These are phyloP conservation scores for Phragmatobia fuliginosa DNA, from an alignment of 2,888 invertebrate genomes.

Conservation along the genomic window DNA sequence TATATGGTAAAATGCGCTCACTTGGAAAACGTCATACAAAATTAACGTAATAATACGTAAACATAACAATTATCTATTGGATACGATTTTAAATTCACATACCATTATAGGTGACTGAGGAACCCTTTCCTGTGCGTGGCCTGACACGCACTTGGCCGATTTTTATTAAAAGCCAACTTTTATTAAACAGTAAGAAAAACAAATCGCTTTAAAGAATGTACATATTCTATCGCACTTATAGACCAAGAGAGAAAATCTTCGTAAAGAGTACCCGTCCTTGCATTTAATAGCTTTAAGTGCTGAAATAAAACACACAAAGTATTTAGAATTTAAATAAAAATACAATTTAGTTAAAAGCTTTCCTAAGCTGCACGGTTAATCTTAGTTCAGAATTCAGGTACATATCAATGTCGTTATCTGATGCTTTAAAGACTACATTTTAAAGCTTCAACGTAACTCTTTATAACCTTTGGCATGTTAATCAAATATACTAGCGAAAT, in stretches of 20 bases:
- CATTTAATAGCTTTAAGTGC: conserved; percentile 51
- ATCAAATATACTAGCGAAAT: conserved; percentile 5
- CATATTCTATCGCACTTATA: conserved; percentile 37
- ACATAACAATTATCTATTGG: too few relatives aligned
- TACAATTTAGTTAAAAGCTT: conserved; percentile 52
- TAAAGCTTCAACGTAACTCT: not conserved
- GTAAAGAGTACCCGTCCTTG: conserved; percentile 44
- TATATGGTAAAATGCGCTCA: too few relatives aligned
- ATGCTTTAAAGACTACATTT: conserved; percentile 2
- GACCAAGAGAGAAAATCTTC: conserved; percentile 48
- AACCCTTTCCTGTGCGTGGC: too few relatives aligned
- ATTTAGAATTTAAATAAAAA: conserved; percentile 54
- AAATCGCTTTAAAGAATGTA: conserved; percentile 36
- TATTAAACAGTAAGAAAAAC: conserved; percentile 13
- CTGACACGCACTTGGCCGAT: too few relatives aligned
- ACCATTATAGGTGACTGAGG: too few relatives aligned
- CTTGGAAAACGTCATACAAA: too few relatives aligned
- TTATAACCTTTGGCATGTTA: not conserved
- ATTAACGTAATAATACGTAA: not conserved
- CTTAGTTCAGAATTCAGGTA: conserved; percentile 32
- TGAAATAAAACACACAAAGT: conserved; percentile 52
- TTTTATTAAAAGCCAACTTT: not conserved
- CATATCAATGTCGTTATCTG: conserved; percentile 27
- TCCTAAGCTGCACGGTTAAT: conserved; percentile 28
- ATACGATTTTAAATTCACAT: too few relatives aligned